phyloP scores from a whole-genome alignment of 2,888 invertebrate genomes.

The Chymomyza caudatula region DNA sequence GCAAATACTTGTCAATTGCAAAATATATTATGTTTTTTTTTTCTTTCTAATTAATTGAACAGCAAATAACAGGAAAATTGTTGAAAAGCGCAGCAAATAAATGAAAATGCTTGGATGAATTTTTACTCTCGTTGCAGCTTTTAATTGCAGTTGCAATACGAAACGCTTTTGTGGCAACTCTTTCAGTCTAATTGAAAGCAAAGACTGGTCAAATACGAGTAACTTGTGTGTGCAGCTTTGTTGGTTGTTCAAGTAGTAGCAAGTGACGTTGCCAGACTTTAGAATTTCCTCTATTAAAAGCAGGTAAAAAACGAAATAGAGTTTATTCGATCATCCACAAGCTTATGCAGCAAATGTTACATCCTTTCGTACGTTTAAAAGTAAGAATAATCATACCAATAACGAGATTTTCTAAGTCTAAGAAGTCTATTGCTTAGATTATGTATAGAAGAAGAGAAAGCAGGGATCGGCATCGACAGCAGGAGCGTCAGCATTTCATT shows the following conservation, averaged over 20 bases:
- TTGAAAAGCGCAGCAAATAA: not conserved
- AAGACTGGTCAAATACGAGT: not conserved
- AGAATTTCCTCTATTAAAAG: not conserved
- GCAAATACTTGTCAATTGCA: not conserved
- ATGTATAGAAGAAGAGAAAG: no score
- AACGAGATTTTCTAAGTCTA: no score
- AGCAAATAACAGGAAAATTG: not conserved
- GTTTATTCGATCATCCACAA: no score
- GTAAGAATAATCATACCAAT: no score
- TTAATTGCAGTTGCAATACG: not conserved
- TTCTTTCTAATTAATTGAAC: constrained; percentile 48
- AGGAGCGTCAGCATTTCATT: no score
- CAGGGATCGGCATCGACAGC: no score
- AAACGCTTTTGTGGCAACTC: not conserved
- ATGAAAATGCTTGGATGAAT: not conserved
- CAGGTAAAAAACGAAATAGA: not conserved
- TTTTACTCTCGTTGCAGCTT: not conserved
- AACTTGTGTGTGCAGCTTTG: not conserved
- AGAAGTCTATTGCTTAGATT: no score
- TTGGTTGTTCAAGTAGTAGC: not conserved
- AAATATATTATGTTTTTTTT: constrained; percentile 19
- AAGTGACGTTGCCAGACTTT: not conserved
- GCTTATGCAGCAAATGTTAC: no score
- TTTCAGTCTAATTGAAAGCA: not conserved
- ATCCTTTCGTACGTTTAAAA: no score